phyloP scores from a whole-genome alignment of 2,797 vertebrate genomes.

The Menidia menidia region DNA sequence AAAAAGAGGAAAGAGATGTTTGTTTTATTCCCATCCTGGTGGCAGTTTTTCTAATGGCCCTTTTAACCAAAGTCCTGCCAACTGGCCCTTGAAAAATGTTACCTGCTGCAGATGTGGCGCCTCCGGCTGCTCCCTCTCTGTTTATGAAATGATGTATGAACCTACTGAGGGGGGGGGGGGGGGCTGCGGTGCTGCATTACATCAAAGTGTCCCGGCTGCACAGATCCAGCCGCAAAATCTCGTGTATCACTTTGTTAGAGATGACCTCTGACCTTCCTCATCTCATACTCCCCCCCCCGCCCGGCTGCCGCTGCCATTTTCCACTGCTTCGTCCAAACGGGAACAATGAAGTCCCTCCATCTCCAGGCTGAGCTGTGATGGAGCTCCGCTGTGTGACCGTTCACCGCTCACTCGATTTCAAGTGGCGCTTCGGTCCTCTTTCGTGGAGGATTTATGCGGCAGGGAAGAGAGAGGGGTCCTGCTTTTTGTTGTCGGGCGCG shows the following conservation, averaged over 20 bases:
- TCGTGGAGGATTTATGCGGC: conserved; percentile 52
- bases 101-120: conserved; percentile 26
- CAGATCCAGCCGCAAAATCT: conserved; percentile 38
- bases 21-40: not conserved
- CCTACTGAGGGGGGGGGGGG: conserved; percentile 29
- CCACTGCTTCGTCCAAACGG: conserved; percentile 27
- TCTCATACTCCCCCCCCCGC: conserved; percentile 21
- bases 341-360: conserved; percentile 26
- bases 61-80: conserved; percentile 23
- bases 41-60: not conserved
- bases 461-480: conserved; percentile 2
- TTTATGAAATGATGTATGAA: conserved; percentile 63
- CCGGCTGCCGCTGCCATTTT: conserved; percentile 22
- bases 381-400: conserved; percentile 27
- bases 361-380: conserved; percentile 48
- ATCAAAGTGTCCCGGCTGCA: conserved; percentile 38
- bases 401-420: conserved; percentile 43
- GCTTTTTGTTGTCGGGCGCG: conserved; percentile 8
- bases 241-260: conserved; percentile 47
- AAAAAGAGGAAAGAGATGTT: not conserved
- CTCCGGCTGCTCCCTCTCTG: conserved; percentile 39
- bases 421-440: conserved; percentile 48
- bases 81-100: conserved; percentile 29
- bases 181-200: conserved; percentile 18
- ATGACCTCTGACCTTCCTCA: not conserved